Evolutionary conservation across 2,113 vertebrate species (phyloP).

Genomic region (Myrmecobius fasciatus): DNA sequence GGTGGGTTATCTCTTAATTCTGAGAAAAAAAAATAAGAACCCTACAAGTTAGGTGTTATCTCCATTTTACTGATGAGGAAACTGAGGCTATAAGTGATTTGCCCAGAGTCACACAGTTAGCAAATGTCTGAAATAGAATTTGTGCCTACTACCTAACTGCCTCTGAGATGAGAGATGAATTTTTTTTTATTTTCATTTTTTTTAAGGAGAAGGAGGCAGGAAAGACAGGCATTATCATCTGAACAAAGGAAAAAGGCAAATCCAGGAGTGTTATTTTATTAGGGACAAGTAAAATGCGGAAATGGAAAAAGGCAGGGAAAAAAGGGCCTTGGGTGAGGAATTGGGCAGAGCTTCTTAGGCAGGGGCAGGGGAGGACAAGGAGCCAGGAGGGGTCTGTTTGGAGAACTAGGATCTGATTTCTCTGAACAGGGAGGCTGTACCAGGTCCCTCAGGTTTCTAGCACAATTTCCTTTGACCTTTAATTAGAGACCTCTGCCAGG

Average conservation of each 20-base stretch:
- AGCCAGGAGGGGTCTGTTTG: not conserved
- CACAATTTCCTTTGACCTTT: slow-evolving; percentile 5
- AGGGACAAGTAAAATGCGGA: not conserved
- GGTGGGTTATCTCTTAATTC: not conserved
- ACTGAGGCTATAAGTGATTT: not conserved
- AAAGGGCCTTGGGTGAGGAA: not conserved
- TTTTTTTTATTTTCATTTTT: not conserved
- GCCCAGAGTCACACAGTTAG: not conserved
- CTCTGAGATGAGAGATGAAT: not conserved
- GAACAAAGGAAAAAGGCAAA: not conserved
- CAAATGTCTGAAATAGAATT: not conserved
- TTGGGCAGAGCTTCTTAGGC: not conserved
- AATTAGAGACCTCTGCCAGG: slow-evolving; percentile 3
- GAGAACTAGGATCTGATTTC: not conserved
- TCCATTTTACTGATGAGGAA: not conserved
- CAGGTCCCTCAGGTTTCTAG: slow-evolving; percentile 3
- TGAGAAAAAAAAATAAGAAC: not conserved
- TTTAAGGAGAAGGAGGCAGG: not conserved
- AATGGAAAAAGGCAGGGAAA: not conserved
- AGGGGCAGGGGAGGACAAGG: not conserved
- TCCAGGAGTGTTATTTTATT: not conserved
- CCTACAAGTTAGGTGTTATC: not conserved
- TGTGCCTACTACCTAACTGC: not conserved
- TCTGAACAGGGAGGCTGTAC: not conserved
- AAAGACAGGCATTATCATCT: not conserved